Base-by-base conservation (phyloP, 2,113 vertebrate species). In the Larimichthys polyactis region DNA sequence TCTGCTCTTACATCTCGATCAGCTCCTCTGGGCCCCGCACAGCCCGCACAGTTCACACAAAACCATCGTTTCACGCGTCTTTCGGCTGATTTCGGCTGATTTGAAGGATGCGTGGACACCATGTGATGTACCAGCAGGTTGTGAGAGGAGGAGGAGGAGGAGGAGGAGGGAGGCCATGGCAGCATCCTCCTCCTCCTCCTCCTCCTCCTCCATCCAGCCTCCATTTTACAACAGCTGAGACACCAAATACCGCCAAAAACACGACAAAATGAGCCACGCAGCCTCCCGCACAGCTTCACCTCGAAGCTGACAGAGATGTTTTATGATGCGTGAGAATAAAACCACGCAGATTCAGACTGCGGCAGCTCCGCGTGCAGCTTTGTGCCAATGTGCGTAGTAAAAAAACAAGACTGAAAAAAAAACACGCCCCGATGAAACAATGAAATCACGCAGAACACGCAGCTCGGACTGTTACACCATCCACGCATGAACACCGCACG, bases 381-480 rank as follows among this genome's bases (percentile, higher is more conserved):
- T 19, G 77, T 6, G 81, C 75, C 83, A 83, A 90, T 83, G 86
- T 92, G 92, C 90, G 92, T 81, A 90, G 82, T 60, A 40, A 66
- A 83, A 67, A 87, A 68, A 88, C 89, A 36, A 6, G 36, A 36
- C 36, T 36, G 36, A 2, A 8, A 81, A 64, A 87, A 65, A 88
- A 17, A 83, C 64, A 87, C 89, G 89, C 86, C 91, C 88, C 78
- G 14, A 27, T 9, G 22, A 20, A 10, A 82, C 88, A 79, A 85
- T 54, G 71, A 71, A 79, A 51, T 65, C 68, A 68, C 76, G 20
- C 75, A 44, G 8, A 8, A 36, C 36, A 36, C 36, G 36, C 36
- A 36, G 36, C 36, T 36, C 36, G 5, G 36, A 36, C 8, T 8
- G 36, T 8, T 36, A 32, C 29, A 32, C 36, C 36, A 8, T 7